Evolutionary conservation across 2,797 vertebrate genomes (phyloP), one percentile per base, ranked within the genome.

Genomic region (Schizopygopsis malacanthus): DNA sequence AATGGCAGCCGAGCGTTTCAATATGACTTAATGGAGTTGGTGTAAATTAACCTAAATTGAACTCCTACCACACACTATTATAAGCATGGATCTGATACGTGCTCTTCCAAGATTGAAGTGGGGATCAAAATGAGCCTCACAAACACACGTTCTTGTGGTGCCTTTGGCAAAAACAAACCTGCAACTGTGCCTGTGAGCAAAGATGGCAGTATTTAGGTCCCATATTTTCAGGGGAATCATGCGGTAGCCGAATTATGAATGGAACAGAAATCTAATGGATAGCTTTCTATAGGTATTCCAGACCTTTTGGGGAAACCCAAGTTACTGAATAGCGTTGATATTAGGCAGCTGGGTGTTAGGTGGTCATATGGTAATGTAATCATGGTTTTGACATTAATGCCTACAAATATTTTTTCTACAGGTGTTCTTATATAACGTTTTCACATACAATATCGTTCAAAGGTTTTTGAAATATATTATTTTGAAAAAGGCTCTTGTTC

Each of bases 31-130:
- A 54, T 41, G 52, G 61, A 77, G 63, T 78, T 70, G n/a, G 61
- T 78, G n/a, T 84, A 56, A 79, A 70, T 71, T 1, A 45, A 65
- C 37, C 25, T 85, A 16, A 85, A 85, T 47, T 85, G 37, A 79
- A 71, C 50, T 71, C 18, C 39, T 59, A 85, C 39, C 65, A 59
- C 75, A 79, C 75, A 45, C 37, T 70, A 43, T 78, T 50, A 72
- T 69, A 80, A 67, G 61, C 25, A n/a, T 37, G 25, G 61, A 80
- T 67, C 79, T 33, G 43, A 67, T 67, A 65, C 20, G 18, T 33
- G 25, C 78, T 45, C 10, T 50, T 67, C 47, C 25, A 33, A 80
- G 65, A 67, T 11, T 69, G 50, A 77, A 37, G 50, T 18, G 18
- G 8, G 25, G 73, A 22, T 50, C 50, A 70, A 54, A 54, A 70